phyloP scores from a whole-genome alignment of 2,113 vertebrate species.

The Salvelinus sp. region DNA sequence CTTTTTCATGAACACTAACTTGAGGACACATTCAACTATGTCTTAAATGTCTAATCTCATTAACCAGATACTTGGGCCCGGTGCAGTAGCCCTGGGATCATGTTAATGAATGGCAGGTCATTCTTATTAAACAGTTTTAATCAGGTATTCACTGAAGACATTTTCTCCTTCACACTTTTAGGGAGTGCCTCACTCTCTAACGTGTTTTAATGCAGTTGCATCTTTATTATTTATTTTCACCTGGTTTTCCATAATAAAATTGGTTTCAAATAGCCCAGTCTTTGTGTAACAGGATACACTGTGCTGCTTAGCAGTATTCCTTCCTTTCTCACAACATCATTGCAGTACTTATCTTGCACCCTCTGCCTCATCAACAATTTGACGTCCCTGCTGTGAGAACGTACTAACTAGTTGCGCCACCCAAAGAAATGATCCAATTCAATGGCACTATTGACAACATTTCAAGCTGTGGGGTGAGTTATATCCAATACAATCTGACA shows the following conservation, averaged over 20 bases:
- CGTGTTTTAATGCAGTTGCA: neutral
- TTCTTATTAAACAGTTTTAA: neutral
- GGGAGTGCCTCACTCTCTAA: neutral
- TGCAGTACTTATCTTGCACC: too few species aligned
- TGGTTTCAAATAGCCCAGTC: neutral
- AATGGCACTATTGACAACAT: too few species aligned
- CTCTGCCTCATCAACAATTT: too few species aligned
- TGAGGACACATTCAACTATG: neutral
- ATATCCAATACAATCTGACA: too few species aligned
- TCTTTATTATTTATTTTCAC: neutral
- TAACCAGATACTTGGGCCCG: neutral
- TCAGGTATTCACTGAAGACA: neutral
- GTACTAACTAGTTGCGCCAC: too few species aligned
- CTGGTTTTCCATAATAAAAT: neutral
- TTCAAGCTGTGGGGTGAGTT: too few species aligned
- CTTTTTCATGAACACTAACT: neutral
- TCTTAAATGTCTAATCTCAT: neutral
- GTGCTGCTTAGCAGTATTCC: neutral
- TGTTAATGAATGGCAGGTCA: neutral
- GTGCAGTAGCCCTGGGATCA: too few species aligned
- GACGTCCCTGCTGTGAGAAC: too few species aligned
- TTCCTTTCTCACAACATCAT: neutral
- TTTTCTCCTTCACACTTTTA: neutral
- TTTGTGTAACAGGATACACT: too few species aligned
- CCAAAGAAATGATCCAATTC: too few species aligned